Evolutionary conservation across 2,797 vertebrate genomes (phyloP), one percentile per base, ranked within the genome.

Genomic region (Rousettus madagascariensis): DNA sequence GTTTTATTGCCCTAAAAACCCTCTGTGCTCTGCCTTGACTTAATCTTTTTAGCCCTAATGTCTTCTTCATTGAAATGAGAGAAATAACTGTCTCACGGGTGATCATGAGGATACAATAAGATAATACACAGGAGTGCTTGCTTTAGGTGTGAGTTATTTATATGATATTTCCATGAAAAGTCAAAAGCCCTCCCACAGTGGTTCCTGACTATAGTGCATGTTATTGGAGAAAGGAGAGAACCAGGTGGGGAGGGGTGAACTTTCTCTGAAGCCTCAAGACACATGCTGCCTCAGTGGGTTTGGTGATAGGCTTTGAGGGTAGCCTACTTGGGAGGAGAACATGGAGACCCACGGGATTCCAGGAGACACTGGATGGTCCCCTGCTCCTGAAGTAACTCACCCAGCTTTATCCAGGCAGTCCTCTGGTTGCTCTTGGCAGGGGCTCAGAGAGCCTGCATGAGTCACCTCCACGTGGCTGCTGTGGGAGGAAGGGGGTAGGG

Each of bases 391-490:
- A 46, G 75, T 15, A 49, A 65, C 63, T 49, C 46, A 4, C 28
- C 69, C 86, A 69, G 3, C 80, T 69, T 72, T 49, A 55, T 41
- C 24, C 36, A 33, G 72, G 91, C 93, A 68, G 72, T 15, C 36
- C 77, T 69, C 63, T 66, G 38, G 61, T 46, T 84, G 89, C 82
- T 72, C 59, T 90, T 92, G 61, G 93, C 95, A 22, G 57, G 41
- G 49, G n/a, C 71, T 86, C 78, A 2, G 72, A 65, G 63, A 83
- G 91, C 63, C 79, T 36, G 53, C 0, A 0, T 96, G 96, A 97
- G 92, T 97, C 97, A 95, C 61, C 15, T 90, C 96, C 97, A 97
- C 92, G 96, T 97, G 97, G 96, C 96, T 33, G 83, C 36, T 91
- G 92, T 28, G 38, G 59, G 51, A 55, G 78, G 59, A 33, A 30